A percentile compares a stretch with the other conserved stretches of the same genome.
phyloP scores from a whole-genome alignment of 2,113 vertebrate species.

The Cichladusa arquata region DNA sequence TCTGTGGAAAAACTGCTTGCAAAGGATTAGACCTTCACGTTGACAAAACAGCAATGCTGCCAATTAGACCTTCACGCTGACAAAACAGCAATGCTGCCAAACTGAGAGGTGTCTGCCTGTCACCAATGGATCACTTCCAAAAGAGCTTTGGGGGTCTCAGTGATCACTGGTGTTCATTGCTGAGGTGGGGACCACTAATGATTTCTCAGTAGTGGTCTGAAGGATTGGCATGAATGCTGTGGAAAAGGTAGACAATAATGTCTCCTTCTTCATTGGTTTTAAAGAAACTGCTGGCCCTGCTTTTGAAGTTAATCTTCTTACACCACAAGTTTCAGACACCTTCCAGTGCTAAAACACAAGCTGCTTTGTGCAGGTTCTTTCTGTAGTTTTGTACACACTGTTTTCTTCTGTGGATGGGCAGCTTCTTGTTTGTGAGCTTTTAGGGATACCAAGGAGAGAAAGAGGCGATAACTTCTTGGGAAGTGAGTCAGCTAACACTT shows the following conservation, averaged over 20 bases:
- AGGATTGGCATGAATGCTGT: neutral
- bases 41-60: neutral
- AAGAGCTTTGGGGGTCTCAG: neutral
- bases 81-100: neutral
- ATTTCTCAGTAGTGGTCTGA: neutral
- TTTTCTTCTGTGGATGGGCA: neutral
- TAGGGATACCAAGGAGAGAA: neutral
- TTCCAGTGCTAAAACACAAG: neutral
- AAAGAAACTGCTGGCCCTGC: neutral
- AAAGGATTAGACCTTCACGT: neutral
- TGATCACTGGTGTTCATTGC: neutral
- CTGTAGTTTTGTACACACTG: fast-evolving
- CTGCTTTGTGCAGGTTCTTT: neutral
- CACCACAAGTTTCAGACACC: neutral
- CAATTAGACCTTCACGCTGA: neutral
- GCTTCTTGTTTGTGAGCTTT: neutral
- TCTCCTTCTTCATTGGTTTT: neutral
- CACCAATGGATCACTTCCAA: neutral
- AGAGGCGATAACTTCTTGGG: neutral
- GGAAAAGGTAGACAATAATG: neutral
- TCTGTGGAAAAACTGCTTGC: neutral
- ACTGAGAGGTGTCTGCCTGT: neutral
- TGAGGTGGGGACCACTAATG: neutral
- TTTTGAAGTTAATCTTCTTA: neutral
- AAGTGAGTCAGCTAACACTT: neutral